These are phyloP conservation scores for Elegia similella DNA, from an alignment of 2,888 invertebrate species.

Conservation along the genomic window DNA sequence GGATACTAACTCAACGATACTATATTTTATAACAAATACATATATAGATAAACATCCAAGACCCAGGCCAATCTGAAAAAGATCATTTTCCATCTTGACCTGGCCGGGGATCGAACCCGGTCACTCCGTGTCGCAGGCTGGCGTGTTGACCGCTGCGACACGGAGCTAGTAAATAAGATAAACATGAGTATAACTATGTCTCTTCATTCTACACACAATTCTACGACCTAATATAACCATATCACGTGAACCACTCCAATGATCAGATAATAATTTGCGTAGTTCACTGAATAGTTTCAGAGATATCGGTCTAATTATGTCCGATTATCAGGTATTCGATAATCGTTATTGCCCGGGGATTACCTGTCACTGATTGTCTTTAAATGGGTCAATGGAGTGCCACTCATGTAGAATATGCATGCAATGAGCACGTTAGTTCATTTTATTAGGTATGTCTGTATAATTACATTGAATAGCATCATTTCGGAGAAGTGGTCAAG, in stretches of 20 bases:
- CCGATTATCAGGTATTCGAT: slow-evolving; percentile 11
- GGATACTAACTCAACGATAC: too few relatives aligned
- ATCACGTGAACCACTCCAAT: neutral
- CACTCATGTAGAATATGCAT: slow-evolving; percentile 27
- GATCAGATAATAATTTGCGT: slow-evolving; percentile 20
- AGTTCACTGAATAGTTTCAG: slow-evolving; percentile 17
- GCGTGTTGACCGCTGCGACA: too few relatives aligned
- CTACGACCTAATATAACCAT: neutral
- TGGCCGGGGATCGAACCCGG: too few relatives aligned
- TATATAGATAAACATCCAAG: too few relatives aligned
- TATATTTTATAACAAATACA: too few relatives aligned
- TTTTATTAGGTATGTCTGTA: neutral
- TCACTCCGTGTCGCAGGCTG: too few relatives aligned
- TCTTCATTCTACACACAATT: neutral
- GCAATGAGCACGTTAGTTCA: slow-evolving; percentile 1
- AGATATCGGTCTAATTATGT: slow-evolving; percentile 24
- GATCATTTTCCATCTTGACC: too few relatives aligned
- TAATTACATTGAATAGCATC: too few relatives aligned
- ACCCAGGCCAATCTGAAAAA: too few relatives aligned
- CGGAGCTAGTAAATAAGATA: too few relatives aligned
- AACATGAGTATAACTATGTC: too few relatives aligned
- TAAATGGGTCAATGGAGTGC: slow-evolving; percentile 38
- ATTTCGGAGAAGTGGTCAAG: too few relatives aligned
- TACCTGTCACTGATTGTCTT: slow-evolving; percentile 19
- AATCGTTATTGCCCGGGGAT: slow-evolving; percentile 2